phyloP scores from a whole-genome alignment of 2,113 vertebrate species.

The Eulemur rufifrons region DNA sequence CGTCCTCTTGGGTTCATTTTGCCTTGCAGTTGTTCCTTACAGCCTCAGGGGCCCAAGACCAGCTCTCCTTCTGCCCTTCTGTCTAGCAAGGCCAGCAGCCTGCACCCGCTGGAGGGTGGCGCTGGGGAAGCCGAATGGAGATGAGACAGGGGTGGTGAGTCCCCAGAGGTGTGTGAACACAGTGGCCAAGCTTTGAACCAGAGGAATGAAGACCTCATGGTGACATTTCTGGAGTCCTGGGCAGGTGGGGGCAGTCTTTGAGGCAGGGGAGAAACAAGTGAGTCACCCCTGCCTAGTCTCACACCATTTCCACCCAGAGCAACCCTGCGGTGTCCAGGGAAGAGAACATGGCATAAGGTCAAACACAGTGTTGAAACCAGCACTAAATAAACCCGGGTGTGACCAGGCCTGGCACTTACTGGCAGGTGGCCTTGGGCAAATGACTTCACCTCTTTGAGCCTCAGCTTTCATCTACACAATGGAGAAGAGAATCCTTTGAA shows the following conservation, averaged over 20 bases:
- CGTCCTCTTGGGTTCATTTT: background rate
- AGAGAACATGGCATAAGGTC: background rate
- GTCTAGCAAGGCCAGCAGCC: background rate
- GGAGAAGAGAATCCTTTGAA: background rate
- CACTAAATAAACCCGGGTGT: background rate
- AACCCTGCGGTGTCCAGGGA: background rate
- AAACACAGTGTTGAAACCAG: background rate
- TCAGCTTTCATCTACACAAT: background rate
- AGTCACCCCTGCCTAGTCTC: background rate
- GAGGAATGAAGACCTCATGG: accelerated
- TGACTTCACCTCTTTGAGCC: background rate
- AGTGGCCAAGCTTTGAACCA: background rate
- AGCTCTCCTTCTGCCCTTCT: background rate
- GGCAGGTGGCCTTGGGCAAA: background rate
- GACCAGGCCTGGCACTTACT: background rate
- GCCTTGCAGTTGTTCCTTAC: background rate
- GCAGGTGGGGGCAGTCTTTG: background rate
- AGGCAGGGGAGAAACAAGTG: accelerated
- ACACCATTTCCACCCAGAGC: background rate
- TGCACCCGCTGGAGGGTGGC: accelerated
- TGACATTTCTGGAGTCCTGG: background rate
- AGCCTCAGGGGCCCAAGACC: background rate
- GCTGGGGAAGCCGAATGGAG: background rate
- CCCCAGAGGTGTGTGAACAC: background rate
- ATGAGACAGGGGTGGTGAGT: accelerated